These are phyloP conservation scores for Urocitellus parryii DNA, from an alignment of 2,113 vertebrate species.

Conservation along the genomic window DNA sequence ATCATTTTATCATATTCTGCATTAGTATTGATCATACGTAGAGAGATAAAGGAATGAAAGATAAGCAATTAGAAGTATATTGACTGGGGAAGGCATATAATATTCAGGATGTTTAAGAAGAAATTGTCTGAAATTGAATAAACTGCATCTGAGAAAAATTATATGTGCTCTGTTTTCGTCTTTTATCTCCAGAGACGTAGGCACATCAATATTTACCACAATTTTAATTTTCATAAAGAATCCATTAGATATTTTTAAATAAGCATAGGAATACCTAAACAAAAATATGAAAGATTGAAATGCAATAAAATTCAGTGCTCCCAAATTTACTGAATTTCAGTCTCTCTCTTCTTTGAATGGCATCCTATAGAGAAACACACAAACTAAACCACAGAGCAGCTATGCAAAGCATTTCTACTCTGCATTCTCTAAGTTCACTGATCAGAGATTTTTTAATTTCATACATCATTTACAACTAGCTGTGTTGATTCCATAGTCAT, in stretches of 20 bases:
- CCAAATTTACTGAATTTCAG: constrained; percentile 35
- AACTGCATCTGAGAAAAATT: neutral
- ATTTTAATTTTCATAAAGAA: neutral
- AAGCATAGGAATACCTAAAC: neutral
- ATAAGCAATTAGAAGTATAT: neutral
- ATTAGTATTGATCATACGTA: neutral
- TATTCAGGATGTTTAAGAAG: neutral
- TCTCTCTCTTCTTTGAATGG: neutral
- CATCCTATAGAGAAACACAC: neutral
- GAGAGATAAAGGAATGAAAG: neutral
- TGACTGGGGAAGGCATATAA: neutral
- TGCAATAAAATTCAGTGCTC: neutral
- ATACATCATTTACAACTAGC: constrained; percentile 62
- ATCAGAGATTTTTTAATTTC: constrained; percentile 56
- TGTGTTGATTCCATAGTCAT: constrained; percentile 35
- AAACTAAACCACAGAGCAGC: neutral
- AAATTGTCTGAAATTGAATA: neutral
- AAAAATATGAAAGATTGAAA: neutral
- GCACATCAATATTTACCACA: neutral
- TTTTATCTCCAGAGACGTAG: neutral
- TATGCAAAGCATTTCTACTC: neutral
- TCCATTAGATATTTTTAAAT: neutral
- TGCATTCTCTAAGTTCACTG: neutral
- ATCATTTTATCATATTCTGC: neutral
- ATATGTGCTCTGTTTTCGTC: neutral